A percentile compares a stretch with the other conserved stretches of the same genome.
phyloP scores from a whole-genome alignment of 2,113 vertebrate genomes.

The Upupa epops region DNA sequence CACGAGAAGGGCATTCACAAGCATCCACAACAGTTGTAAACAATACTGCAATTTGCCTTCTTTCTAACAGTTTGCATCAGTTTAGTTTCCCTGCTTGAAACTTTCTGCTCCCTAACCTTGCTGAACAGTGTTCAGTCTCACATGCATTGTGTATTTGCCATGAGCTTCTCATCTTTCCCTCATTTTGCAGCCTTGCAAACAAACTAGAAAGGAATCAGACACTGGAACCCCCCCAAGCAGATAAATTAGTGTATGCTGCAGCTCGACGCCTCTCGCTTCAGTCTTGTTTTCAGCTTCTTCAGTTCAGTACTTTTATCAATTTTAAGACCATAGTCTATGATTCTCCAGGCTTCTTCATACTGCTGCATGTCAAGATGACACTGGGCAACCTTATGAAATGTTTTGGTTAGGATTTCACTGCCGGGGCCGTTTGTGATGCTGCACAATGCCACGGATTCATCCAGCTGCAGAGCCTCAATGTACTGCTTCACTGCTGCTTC shows the following conservation, averaged over 20 bases:
- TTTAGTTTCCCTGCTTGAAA: neutral
- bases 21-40: neutral
- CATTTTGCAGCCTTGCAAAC: neutral
- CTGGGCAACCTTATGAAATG: slow-evolving; percentile 76
- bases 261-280: slow-evolving; percentile 79
- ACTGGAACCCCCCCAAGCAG: neutral
- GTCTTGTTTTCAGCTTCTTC: slow-evolving; percentile 78
- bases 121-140: neutral
- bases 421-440: slow-evolving; percentile 75
- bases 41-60: neutral
- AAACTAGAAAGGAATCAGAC: neutral
- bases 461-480: slow-evolving; percentile 78
- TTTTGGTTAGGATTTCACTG: slow-evolving; percentile 53
- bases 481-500: slow-evolving; percentile 80
- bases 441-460: slow-evolving; percentile 67
- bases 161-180: neutral
- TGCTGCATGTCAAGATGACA: slow-evolving; percentile 71
- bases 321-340: slow-evolving; percentile 80
- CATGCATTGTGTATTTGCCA: neutral
- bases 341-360: slow-evolving; percentile 80
- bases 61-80: neutral
- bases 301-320: slow-evolving; percentile 79
- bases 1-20: neutral
- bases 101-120: neutral
- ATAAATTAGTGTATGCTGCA: slow-evolving; percentile 83